phyloP scores from a whole-genome alignment of 2,888 invertebrate species.

The Argyresthia goedartella region DNA sequence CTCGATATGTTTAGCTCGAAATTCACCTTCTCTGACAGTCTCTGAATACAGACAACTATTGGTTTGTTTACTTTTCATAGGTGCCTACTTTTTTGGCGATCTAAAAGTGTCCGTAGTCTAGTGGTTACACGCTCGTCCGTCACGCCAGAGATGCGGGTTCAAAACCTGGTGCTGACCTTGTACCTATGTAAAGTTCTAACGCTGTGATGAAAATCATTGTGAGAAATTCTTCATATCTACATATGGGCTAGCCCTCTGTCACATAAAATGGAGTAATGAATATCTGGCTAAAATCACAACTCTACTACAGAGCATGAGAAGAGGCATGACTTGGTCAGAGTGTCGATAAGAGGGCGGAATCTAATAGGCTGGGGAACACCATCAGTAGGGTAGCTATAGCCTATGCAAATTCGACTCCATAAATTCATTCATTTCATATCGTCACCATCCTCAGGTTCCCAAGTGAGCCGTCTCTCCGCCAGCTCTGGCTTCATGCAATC shows the following conservation, averaged over 20 bases:
- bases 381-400: no score
- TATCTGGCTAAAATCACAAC: not conserved
- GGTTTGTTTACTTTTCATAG: not conserved
- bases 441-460: conserved; percentile 31
- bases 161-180: no score
- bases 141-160: not conserved
- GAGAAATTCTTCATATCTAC: no score
- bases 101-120: not conserved
- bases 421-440: not conserved
- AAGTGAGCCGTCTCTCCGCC: conserved; percentile 24
- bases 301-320: not conserved
- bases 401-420: no score
- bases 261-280: no score
- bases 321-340: not conserved
- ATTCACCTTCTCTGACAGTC: not conserved
- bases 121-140: not conserved
- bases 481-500: conserved; percentile 38
- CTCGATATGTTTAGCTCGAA: not conserved
- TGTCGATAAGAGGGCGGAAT: no score
- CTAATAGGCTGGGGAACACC: no score
- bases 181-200: no score
- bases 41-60: not conserved
- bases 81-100: not conserved
- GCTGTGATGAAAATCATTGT: no score
- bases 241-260: no score